Evolutionary conservation across 2,797 vertebrate genomes (phyloP), one percentile per base, ranked within the genome.

Genomic region (Semaprochilodus insignis): DNA sequence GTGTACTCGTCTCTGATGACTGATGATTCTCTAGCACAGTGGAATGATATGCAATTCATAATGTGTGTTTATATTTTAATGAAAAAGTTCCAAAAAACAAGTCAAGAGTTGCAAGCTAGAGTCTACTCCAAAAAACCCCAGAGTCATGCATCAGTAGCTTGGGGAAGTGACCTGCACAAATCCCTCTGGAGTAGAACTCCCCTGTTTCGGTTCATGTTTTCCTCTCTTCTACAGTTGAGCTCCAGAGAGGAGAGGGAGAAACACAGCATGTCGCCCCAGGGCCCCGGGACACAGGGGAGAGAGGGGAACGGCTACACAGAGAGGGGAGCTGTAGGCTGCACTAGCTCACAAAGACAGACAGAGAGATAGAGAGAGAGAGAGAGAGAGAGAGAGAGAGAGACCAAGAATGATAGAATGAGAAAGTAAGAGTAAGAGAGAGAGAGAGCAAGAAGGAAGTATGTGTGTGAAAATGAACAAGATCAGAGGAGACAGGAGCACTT

Each of bases 401-500:
- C n/a, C n/a, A n/a, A n/a, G n/a, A n/a, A n/a, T n/a, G n/a, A n/a
- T n/a, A 85, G n/a, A 63, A 40, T 31, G 51, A 71, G 19, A 82
- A 51, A 7, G 54, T 54, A 73, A 73, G 70, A 65, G 40, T 6
- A 40, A 54, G 34, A n/a, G 77, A 83, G 48, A 73, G 63, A 66
- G 40, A 82, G 16, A 75, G 63, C 44, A 31, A 77, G 25, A 83
- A 51, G 2, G 21, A 66, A 21, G 57, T 59, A 62, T 51, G 27
- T 36, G 70, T 65, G 23, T 88, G 66, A 77, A 36, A 80, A 44
- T 40, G 73, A 75, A 31, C 31, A 72, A 51, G 78, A 85, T 74
- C 34, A 78, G 62, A 81, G 55, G 62, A 77, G 78, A 91, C 88
- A 88, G 85, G 82, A 86, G 85, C 89, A 87, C 80, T 92, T 92